Percentiles rank a stretch among this genome's conserved stretches.
Evolutionary conservation across 1,140 invertebrate species (phyloP).

Genomic region (Leptopilina clavipes): DNA sequence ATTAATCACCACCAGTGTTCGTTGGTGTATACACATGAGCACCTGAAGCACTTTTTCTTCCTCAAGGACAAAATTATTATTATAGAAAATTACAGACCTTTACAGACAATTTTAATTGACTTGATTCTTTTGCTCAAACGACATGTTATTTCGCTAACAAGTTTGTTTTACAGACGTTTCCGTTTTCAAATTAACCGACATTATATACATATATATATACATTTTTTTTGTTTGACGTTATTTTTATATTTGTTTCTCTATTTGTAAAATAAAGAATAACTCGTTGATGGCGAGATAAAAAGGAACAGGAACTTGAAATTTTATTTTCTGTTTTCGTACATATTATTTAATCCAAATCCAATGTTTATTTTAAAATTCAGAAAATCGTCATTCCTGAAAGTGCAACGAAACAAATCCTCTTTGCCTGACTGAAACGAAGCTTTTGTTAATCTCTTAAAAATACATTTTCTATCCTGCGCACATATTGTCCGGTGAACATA

Average conservation of each 20-base stretch:
- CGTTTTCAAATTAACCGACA: neutral
- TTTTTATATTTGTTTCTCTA: no score
- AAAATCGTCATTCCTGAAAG: conserved; percentile 27
- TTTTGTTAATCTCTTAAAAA: conserved; percentile 34
- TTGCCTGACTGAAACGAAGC: conserved; percentile 14
- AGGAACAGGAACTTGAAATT: conserved; percentile 6
- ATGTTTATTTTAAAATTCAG: conserved; percentile 26
- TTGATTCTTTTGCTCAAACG: neutral
- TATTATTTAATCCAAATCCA: conserved; percentile 11
- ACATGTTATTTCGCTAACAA: conserved; percentile 20
- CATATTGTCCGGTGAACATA: conserved; percentile 12
- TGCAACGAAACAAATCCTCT: conserved; percentile 25
- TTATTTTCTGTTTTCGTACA: conserved; percentile 19
- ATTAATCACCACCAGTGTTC: conserved; percentile 6
- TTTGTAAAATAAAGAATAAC: no score
- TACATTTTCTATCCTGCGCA: conserved; percentile 17
- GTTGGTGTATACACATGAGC: neutral
- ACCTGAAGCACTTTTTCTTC: conserved; percentile 25
- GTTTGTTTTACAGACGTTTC: conserved; percentile 1
- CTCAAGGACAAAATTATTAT: conserved; percentile 35
- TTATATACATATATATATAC: no score
- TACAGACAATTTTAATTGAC: conserved; percentile 24
- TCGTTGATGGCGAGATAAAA: no score
- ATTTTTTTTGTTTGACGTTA: no score
- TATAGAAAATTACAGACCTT: conserved; percentile 17